Percentiles rank a stretch among this genome's conserved stretches.
Evolutionary conservation across 1,140 invertebrate genomes (phyloP).

Genomic region (Dermatophagoides farinae): DNA sequence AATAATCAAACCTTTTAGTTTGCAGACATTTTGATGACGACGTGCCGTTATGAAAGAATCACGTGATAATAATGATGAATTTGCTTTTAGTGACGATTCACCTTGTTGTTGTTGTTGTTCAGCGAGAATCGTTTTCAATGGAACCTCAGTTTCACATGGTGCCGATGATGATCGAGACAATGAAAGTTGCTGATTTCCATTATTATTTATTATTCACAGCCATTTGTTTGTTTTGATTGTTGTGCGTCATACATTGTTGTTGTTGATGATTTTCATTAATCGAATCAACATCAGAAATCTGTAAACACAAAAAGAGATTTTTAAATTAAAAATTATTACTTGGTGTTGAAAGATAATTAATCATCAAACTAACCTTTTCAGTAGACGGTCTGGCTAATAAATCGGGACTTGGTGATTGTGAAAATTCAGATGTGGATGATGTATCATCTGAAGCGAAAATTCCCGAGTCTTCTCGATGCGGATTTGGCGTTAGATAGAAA

Average conservation of each 20-base stretch:
- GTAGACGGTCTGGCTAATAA: neutral
- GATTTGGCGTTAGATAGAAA: neutral
- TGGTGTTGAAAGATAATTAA: neutral
- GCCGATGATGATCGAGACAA: slow-evolving; percentile 2
- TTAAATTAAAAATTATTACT: neutral
- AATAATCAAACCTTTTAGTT: slow-evolving; percentile 60
- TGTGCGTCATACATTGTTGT: no score
- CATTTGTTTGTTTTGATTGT: no score
- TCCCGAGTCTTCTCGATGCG: slow-evolving; percentile 10
- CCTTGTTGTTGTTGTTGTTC: neutral
- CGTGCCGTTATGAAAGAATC: slow-evolving; percentile 44
- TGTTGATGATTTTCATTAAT: no score
- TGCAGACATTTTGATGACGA: slow-evolving; percentile 51
- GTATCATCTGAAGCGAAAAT: slow-evolving; percentile 5
- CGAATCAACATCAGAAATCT: neutral
- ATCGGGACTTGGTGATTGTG: slow-evolving; percentile 11
- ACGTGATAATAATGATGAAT: slow-evolving; percentile 6
- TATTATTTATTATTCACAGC: neutral
- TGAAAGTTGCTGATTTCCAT: neutral
- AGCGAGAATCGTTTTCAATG: neutral
- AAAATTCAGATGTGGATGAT: slow-evolving; percentile 1
- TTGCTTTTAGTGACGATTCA: no score
- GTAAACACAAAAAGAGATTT: neutral
- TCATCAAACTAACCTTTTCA: neutral
- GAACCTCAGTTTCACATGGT: neutral